Base-by-base conservation (phyloP, 2,888 invertebrate genomes). In the Polietes domitor region DNA sequence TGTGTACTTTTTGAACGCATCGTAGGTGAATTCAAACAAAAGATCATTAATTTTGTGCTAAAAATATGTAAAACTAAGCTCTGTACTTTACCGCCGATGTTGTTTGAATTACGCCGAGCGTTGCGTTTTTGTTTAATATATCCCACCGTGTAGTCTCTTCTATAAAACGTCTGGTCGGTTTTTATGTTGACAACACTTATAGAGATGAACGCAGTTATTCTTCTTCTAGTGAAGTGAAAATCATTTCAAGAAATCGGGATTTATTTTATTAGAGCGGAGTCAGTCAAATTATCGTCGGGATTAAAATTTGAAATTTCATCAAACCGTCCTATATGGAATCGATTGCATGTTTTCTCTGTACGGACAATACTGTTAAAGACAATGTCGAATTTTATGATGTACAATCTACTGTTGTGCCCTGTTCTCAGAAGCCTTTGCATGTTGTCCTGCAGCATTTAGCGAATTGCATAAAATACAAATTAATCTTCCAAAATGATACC, bases 381-480 rank as follows among this genome's bases (percentile, higher is more conserved):
- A 87, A 83, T 9, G 68, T 82, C 15, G 86, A 82, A 12, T 90
- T 89, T 76, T 86, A 89, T 77, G 84, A 86, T 43, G 86, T 87
- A 10, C 86, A 88, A 32, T 78, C 87, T 17, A 83, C 89, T 15
- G 87, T 87, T 41, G 90, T 91, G 37, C 90, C 90, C 4, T 87
- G 88, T 6, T 91, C 91, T 2, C 89, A 88, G 9, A 91, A 91
- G 76, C 86, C 89, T 0, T 86, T 91, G 1, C 88, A 88, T 4
- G 74, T 91, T 21, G 91, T 91, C 21, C 86, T 91, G 2, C 87
- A 86, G 4, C 91, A 91, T 72, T 80, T 91, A 12, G 89, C 88
- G n/a, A 91, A 88, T 75, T 90, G 91, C 73, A 90, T 91, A 61
- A 90, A 90, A 85, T 87, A 87, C 3, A 84, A 88, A 37, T 80